phyloP scores from a whole-genome alignment of 2,113 vertebrate species.

The Geothlypis trichas region DNA sequence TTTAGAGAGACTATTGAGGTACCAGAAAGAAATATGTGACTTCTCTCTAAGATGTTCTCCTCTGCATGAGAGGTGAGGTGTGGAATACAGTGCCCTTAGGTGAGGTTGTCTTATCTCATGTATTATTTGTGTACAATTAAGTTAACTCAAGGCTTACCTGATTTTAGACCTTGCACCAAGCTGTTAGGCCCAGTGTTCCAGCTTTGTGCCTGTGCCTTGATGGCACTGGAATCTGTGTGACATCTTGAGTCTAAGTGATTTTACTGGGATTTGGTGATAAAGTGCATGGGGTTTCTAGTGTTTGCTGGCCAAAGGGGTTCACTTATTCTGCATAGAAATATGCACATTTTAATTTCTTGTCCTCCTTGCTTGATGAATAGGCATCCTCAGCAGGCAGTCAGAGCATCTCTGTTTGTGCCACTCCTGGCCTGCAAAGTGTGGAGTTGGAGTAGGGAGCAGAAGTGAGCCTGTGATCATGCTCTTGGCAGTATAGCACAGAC shows the following conservation, averaged over 20 bases:
- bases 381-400: accelerated
- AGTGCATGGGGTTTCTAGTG: background rate
- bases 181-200: background rate
- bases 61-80: background rate
- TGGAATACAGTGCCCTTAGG: background rate
- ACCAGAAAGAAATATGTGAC: background rate
- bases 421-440: background rate
- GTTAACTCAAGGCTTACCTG: background rate
- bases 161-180: background rate
- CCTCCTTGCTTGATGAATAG: background rate
- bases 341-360: background rate
- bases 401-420: background rate
- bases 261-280: background rate
- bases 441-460: background rate
- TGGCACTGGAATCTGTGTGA: background rate
- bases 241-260: background rate
- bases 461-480: background rate
- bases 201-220: background rate
- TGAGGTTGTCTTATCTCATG: background rate
- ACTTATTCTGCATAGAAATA: background rate
- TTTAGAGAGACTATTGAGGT: background rate
- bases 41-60: background rate
- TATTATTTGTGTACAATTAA: background rate
- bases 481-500: background rate
- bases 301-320: background rate